Evolutionary conservation across 2,113 vertebrate species (phyloP).

Genomic region (Alethe castanea): DNA sequence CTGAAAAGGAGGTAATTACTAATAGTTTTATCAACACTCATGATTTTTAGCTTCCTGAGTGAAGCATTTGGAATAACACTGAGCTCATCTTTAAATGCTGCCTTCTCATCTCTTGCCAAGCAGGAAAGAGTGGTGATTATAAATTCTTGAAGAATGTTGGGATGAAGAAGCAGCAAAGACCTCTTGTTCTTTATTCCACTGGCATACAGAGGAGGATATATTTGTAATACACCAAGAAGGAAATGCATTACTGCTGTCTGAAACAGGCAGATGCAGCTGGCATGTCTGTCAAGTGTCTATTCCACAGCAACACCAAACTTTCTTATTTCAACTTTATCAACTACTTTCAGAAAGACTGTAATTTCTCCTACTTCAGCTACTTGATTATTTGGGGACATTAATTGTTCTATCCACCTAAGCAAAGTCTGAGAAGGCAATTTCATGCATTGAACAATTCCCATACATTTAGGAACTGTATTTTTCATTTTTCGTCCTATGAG

Average conservation of each 20-base stretch:
- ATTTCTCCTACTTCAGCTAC: not conserved
- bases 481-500: not conserved
- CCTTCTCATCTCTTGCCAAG: constrained; percentile 14
- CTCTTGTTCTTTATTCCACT: not conserved
- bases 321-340: not conserved
- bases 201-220: not conserved
- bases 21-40: not conserved
- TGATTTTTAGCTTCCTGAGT: not conserved
- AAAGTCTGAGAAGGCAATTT: not conserved
- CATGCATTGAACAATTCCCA: not conserved
- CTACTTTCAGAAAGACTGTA: not conserved
- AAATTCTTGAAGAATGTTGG: not conserved
- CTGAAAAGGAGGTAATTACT: not conserved
- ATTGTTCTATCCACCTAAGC: not conserved
- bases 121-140: not conserved
- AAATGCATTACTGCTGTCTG: not conserved
- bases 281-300: not conserved
- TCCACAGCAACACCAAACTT: not conserved
- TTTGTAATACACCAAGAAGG: not conserved
- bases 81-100: not conserved
- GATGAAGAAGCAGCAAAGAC: not conserved
- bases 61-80: not conserved
- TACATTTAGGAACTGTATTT: not conserved
- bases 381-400: not conserved
- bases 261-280: not conserved